These are phyloP conservation scores for Sarcoramphus papa DNA, from an alignment of 2,797 vertebrate species.

Conservation along the genomic window DNA sequence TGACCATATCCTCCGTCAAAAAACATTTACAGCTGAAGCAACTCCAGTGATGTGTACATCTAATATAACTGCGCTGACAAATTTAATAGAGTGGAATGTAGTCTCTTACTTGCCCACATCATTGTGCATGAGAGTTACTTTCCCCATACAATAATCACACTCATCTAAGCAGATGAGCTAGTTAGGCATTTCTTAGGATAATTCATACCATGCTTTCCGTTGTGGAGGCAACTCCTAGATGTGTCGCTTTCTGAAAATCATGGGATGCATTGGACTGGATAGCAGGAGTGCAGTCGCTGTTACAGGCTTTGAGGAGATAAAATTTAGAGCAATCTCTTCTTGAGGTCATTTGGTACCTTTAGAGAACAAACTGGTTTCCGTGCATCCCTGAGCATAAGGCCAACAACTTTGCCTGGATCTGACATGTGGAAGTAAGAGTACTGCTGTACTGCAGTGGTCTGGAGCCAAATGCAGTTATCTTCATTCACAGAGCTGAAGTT, in stretches of 20 bases:
- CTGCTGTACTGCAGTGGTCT: neutral
- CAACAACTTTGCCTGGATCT: neutral
- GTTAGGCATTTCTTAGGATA: neutral
- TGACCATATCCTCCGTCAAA: neutral
- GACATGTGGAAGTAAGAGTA: neutral
- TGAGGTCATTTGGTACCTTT: neutral
- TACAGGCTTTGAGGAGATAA: neutral
- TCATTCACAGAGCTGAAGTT: neutral
- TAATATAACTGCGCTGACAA: neutral
- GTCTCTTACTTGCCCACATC: neutral
- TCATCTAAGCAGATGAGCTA: neutral
- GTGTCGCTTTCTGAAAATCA: neutral
- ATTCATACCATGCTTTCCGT: neutral
- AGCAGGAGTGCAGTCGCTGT: neutral
- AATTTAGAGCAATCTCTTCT: neutral
- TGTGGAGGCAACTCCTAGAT: neutral
- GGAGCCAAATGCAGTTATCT: neutral
- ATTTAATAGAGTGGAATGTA: neutral
- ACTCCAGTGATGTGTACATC: neutral
- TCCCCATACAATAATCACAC: neutral
- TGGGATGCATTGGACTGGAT: neutral
- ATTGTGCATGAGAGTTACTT: neutral
- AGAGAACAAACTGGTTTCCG: neutral
- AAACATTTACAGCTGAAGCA: neutral
- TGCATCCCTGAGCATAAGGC: neutral